phyloP scores from a whole-genome alignment of 2,113 vertebrate species.

The Myodes glareolus region DNA sequence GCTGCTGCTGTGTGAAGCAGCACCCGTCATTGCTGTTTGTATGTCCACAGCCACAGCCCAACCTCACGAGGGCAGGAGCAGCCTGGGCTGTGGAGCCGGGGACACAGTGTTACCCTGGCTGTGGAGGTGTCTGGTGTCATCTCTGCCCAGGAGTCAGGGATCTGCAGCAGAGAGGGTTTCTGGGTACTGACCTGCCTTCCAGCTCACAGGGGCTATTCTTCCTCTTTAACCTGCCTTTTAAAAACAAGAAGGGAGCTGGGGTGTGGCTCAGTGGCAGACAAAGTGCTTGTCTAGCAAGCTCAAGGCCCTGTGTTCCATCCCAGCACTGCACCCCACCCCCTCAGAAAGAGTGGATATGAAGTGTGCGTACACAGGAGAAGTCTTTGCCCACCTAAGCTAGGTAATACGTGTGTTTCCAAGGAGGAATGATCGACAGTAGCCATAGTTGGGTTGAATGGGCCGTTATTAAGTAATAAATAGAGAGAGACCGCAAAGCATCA shows the following conservation, averaged over 20 bases:
- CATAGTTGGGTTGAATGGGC: background rate
- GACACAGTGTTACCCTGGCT: background rate
- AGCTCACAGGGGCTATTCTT: background rate
- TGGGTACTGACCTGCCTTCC: background rate
- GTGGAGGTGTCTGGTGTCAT: no score
- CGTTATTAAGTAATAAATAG: background rate
- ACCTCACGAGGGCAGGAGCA: no score
- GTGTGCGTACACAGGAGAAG: background rate
- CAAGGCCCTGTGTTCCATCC: background rate
- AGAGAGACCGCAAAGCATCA: background rate
- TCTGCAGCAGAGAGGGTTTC: background rate
- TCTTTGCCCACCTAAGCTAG: background rate
- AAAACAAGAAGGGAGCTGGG: background rate
- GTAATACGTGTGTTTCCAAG: background rate
- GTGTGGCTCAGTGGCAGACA: background rate
- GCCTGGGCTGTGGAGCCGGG: background rate
- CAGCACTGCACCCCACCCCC: background rate
- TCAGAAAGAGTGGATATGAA: background rate
- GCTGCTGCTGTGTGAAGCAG: background rate
- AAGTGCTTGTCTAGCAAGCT: background rate
- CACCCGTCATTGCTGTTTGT: background rate
- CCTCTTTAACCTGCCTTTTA: constrained; percentile 26
- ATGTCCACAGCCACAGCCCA: background rate
- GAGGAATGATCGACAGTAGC: background rate
- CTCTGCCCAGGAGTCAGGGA: background rate